Conservation (phyloP, 2,797 vertebrate species). For the Poeciliopsis paucimaculata region DNA sequence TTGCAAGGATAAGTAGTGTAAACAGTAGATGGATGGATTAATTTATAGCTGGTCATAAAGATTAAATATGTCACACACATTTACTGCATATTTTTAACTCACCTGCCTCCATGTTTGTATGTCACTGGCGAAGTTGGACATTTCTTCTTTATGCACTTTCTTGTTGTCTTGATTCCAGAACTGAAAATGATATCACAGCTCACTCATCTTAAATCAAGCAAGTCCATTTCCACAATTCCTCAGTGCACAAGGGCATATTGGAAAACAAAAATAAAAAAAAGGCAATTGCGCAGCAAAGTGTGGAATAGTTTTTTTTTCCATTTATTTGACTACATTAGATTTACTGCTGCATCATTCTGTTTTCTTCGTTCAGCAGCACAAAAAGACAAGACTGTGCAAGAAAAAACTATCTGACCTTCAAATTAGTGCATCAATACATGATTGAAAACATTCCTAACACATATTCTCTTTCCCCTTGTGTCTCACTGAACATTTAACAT, state of each 20-base stretch:
- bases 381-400: constrained; percentile 31
- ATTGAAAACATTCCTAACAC: constrained; percentile 47
- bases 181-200: constrained; percentile 15
- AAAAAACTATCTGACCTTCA: constrained; percentile 35
- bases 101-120: background rate
- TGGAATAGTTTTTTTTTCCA: background rate
- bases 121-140: background rate
- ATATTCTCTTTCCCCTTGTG: constrained; percentile 32
- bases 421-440: constrained; percentile 43
- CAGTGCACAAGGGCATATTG: constrained; percentile 55
- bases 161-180: constrained; percentile 1
- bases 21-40: background rate
- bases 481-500: constrained; percentile 41
- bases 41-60: background rate
- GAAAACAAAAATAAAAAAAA: background rate
- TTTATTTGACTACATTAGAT: constrained; percentile 63
- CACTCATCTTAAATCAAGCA: constrained; percentile 22
- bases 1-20: background rate
- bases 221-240: constrained; percentile 37
- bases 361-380: constrained; percentile 46
- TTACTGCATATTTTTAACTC: background rate
- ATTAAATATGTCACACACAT: background rate
- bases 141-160: background rate
- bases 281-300: background rate
- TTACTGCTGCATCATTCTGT: constrained; percentile 53